Percentiles rank a stretch among this genome's conserved stretches.
Conservation (phyloP, 2,113 vertebrate species). For the Rhea pennata region DNA sequence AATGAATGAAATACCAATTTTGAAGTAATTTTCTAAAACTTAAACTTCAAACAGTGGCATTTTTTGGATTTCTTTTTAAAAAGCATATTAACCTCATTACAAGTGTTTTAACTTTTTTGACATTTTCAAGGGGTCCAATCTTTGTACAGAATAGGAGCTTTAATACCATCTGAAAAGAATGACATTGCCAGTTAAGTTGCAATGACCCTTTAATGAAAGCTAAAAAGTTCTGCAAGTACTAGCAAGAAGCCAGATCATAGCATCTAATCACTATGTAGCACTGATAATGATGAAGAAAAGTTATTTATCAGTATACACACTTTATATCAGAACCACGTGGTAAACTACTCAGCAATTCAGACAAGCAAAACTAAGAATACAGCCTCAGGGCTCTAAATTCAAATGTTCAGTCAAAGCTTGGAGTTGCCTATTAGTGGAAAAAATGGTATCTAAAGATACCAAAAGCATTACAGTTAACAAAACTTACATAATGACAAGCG, state of each 20-base stretch:
- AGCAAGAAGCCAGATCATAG: neutral
- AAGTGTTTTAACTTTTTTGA: neutral
- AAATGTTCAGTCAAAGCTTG: neutral
- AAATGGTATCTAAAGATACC: neutral
- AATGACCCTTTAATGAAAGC: neutral
- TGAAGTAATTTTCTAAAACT: too few relatives aligned
- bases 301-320: neutral
- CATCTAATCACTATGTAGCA: neutral
- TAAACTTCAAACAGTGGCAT: too few relatives aligned
- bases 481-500: neutral
- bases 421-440: neutral
- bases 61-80: too few relatives aligned
- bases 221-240: neutral
- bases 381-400: too few relatives aligned
- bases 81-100: neutral
- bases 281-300: neutral
- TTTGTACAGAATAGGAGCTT: neutral
- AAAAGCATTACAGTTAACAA: neutral
- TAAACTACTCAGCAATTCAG: neutral
- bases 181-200: accelerated
- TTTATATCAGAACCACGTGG: neutral
- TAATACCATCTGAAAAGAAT: accelerated
- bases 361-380: neutral
- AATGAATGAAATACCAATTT: too few relatives aligned
- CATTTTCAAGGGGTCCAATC: neutral